Base-by-base conservation (phyloP, 2,888 invertebrate species). In the Caenorhabditis zanzibari region DNA sequence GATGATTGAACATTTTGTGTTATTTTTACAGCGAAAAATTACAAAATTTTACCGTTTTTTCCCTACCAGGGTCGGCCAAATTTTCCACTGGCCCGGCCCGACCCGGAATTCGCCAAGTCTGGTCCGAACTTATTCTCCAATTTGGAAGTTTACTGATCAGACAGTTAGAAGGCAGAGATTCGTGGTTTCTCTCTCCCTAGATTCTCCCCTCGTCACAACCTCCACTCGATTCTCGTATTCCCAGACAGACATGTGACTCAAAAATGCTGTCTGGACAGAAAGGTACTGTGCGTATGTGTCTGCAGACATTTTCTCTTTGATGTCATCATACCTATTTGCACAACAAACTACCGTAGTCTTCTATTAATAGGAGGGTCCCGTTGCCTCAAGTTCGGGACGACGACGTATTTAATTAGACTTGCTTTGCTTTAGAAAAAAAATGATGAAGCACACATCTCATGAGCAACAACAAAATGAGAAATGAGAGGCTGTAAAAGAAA, bases 241-340 rank as follows among this genome's bases (percentile, higher is more conserved):
- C 52, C 69, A 77, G 77, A 77, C 77, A 69, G 77, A 54, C 77
- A 77, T 71, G 77, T 77, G 77, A 77, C 61, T 77, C 69, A 77
- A 77, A 75, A 49, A 28, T 52, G 38, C 44, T 52, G 58, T 56
- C 76, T 76, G 22, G 32, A 58, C 26, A 28, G 22, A 54, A 54
- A 52, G n/a, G 24, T 44, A 47, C 63, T 26, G 61, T 61, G 24
- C 44, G 28, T 22, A 16, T 26, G 9, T 59, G 44, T 58, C 68
- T 9, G 58, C 35, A 49, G 3, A 7, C 19, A 49, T 2, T 76
- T 69, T 54, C 69, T 54, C 69, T 77, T 71, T 69, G 54, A 77
- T 77, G 63, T 66, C 75, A 58, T 75, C 10, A 19, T 38, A 38
- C 61, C 63, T 74, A 44, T 74, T 74, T 64, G 63, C 73, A 64